These are phyloP conservation scores for Ips nitidus DNA, from an alignment of 1,140 invertebrate species.

Conservation along the genomic window DNA sequence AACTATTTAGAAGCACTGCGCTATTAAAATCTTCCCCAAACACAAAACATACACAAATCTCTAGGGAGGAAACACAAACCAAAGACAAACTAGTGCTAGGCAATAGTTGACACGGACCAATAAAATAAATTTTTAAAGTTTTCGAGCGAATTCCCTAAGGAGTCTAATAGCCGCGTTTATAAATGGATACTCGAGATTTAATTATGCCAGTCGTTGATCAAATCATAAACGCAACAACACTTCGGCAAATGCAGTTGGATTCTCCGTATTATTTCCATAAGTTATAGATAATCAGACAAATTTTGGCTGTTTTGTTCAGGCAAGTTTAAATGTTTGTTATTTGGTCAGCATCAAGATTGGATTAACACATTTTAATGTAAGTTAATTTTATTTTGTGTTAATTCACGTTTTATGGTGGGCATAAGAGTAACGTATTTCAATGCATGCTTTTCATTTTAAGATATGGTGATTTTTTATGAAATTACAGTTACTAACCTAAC, in stretches of 20 bases:
- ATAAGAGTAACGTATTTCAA: no score
- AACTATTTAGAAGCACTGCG: slow-evolving; percentile 25
- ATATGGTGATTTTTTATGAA: no score
- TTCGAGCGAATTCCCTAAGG: slow-evolving; percentile 42
- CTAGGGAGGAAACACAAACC: slow-evolving; percentile 46
- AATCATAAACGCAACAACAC: slow-evolving; percentile 18
- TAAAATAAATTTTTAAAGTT: slow-evolving; percentile 40
- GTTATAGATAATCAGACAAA: background rate
- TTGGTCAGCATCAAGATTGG: no score
- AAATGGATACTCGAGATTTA: slow-evolving; percentile 39
- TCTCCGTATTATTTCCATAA: slow-evolving; percentile 16
- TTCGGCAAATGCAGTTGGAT: slow-evolving; percentile 22
- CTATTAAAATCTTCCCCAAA: slow-evolving; percentile 34
- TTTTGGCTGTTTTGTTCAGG: background rate
- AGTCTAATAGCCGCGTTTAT: slow-evolving; percentile 41
- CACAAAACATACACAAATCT: slow-evolving; percentile 40
- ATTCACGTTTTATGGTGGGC: no score
- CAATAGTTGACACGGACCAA: slow-evolving; percentile 46
- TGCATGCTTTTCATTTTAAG: no score
- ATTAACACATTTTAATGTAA: no score
- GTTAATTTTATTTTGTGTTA: no score
- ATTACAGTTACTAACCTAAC: no score
- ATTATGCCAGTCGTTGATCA: slow-evolving; percentile 28
- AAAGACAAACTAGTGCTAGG: slow-evolving; percentile 48
- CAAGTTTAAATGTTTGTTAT: background rate